phyloP scores from a whole-genome alignment of 2,113 vertebrate genomes.

The Gasterosteus aculeatus region DNA sequence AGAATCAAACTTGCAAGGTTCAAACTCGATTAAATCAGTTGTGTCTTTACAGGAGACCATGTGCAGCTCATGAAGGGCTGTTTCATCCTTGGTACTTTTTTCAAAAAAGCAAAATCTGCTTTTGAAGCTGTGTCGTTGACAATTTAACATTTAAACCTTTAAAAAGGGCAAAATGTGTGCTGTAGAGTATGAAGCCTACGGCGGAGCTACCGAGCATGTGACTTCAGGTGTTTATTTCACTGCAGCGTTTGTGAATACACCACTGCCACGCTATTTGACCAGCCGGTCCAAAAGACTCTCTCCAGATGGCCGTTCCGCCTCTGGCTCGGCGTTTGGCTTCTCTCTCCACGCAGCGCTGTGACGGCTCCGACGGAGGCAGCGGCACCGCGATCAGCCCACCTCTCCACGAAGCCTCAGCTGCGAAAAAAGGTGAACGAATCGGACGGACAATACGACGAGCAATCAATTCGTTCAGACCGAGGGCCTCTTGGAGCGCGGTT shows the following conservation, averaged over 20 bases:
- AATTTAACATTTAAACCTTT: neutral
- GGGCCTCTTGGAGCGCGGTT: constrained; percentile 24
- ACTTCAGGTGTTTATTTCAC: neutral
- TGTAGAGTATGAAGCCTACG: neutral
- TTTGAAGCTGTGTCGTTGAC: neutral
- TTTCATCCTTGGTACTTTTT: neutral
- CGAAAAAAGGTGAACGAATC: constrained; percentile 61
- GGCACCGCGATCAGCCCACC: constrained; percentile 31
- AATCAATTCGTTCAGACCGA: constrained; percentile 61
- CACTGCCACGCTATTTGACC: neutral
- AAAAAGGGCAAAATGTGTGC: neutral
- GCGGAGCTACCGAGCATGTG: neutral
- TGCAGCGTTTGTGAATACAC: neutral
- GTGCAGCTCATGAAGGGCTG: neutral
- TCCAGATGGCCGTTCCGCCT: constrained; percentile 30
- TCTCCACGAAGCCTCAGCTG: constrained; percentile 64
- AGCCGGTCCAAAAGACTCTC: neutral
- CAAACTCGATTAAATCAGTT: constrained; percentile 6
- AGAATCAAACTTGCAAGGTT: neutral
- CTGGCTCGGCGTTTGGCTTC: constrained; percentile 26
- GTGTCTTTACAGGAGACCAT: neutral
- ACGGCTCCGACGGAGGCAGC: constrained; percentile 30
- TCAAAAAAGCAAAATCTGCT: neutral
- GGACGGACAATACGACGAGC: constrained; percentile 49
- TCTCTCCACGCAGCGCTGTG: constrained; percentile 8